Base-by-base conservation (phyloP, 2,888 invertebrate genomes). In the Drosophila sordidula region DNA sequence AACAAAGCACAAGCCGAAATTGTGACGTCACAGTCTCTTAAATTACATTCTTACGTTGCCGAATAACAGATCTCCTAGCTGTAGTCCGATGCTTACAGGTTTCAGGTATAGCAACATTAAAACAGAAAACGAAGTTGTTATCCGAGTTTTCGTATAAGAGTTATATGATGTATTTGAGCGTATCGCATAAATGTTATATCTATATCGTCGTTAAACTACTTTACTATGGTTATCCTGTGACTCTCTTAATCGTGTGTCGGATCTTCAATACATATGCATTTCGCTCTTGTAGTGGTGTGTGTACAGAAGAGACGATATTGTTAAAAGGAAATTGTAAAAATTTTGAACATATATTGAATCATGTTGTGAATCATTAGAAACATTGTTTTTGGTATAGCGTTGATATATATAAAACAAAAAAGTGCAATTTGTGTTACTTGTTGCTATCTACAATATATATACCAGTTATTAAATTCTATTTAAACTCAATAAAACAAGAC, bases 361-460 rank as follows among this genome's bases (percentile, higher is more conserved):
- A n/a, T n/a, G 87, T 82, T 82, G 87, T 80, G 78, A 87, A 87
- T 80, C 67, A 85, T 87, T 84, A 80, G 85, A 84, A 75, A 73
- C 87, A 55, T 84, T 84, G 81, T 87, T 84, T 79, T 81, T 81
- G 85, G 78, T 78, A 69, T 72, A 65, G 49, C 69, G 52, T 78
- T 68, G 71, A 76, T 66, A 59, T 34, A 34, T 34, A 34, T 34
- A 12, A 34, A 44, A 36, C 66, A 58, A 62, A 67, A 58, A 51
- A 66, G 75, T 78, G 70, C 63, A 63, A 66, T 74, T 79, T 79
- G 74, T 82, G 86, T 85, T 86, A 82, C 72, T 84, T 88, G 88
- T 87, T 87, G 86, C 86, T 85, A 84, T 79, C 79, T 87, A 73
- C 78, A 83, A 34, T 12, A 12, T 81, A 85, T 78, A 79, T 77